Base-by-base conservation (phyloP, 2,113 vertebrate genomes). In the Anolis carolinensis region DNA sequence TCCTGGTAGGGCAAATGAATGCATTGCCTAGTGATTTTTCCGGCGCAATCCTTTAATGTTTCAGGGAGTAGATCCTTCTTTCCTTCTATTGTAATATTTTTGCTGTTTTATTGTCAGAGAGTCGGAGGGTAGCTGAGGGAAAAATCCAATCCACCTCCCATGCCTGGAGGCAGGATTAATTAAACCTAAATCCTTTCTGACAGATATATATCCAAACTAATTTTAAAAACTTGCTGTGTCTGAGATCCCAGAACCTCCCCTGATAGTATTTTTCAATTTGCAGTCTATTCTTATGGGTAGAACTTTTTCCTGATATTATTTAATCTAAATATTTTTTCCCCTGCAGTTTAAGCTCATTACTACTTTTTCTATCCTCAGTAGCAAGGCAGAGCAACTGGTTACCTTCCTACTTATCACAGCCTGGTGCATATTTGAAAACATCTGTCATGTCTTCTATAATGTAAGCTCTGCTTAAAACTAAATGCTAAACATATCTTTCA, bases 341-440 rank as follows among this genome's bases (percentile, higher is more conserved):
- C 44, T 81, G 83, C 71, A 32, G 70, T 67, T 81, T 75, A 81
- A 81, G 79, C 85, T 86, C 71, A 67, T 86, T 86, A 81, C 71
- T 59, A 50, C 23, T 72, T 81, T 86, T 74, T 23, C 71, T 36
- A 36, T 81, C n/a, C 44, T 50, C 11, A 8, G 21, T 67, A 62
- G 72, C 70, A n/a, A 21, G 48, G 14, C 48, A 18, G 70, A 75
- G 16, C 72, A 75, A 81, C 70, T 52, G 79, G 78, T 67, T 81
- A 86, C 39, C 44, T 75, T 81, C 79, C 72, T 76, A 84, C 72
- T 75, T 81, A 86, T 81, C 62, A 67, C 79, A 75, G 59, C 44
- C 71, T 86, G 70, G 50, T 81, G 27, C 52, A 65, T 50, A 81
- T 86, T 86, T 81, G 44, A 65, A 75, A 86, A 74, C 71, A 74